Evolutionary conservation across 2,888 invertebrate species (phyloP), one percentile per base, ranked within the genome.

Genomic region (Sabatieria punctata): DNA sequence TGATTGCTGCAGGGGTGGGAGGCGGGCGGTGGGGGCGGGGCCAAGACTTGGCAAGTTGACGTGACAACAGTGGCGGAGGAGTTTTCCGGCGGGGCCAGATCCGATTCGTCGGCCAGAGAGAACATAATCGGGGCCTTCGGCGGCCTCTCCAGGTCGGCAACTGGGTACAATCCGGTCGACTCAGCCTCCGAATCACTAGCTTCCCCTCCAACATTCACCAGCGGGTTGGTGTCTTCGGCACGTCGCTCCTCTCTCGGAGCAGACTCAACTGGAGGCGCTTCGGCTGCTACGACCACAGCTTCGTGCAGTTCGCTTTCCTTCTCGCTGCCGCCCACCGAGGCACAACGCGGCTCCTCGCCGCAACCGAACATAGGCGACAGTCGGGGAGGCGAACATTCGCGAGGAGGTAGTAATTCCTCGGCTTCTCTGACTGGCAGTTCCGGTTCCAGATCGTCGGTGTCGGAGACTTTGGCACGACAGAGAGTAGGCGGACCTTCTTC

Each of bases 301-400:
- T 30, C 30, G 8, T 30, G 8, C 30, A 38, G 11, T 8, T 38
- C 38, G 19, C 6, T 6, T n/a, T 13, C 38, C 19, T 8, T 8
- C 15, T 21, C 38, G 6, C 8, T n/a, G 38, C 15, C 11, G 38
- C 15, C 38, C 8, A 30, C 8, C 30, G 30, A 30, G 30, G 30
- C 8, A 21, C 38, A 19, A n/a, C 38, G 38, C 6, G 38, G 38
- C 38, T 38, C 38, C 38, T 38, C 38, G 15, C 15, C 22, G 8
- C 38, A 35, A 11, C 23, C 38, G 45, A 45, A 38, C 45, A 45
- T 45, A n/a, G 45, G 45, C 26, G 45, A 45, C 21, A 45, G 22
- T 4, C 33, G 45, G 11, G 45, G 38, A n/a, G 38, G 37, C 2
- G 45, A 24, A 8, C 4, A 22, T 11, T 18, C 8, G 38, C 21